A percentile compares a stretch with the other conserved stretches of the same genome.
phyloP scores from a whole-genome alignment of 2,888 invertebrate genomes.

The Sarcophaga variegata region DNA sequence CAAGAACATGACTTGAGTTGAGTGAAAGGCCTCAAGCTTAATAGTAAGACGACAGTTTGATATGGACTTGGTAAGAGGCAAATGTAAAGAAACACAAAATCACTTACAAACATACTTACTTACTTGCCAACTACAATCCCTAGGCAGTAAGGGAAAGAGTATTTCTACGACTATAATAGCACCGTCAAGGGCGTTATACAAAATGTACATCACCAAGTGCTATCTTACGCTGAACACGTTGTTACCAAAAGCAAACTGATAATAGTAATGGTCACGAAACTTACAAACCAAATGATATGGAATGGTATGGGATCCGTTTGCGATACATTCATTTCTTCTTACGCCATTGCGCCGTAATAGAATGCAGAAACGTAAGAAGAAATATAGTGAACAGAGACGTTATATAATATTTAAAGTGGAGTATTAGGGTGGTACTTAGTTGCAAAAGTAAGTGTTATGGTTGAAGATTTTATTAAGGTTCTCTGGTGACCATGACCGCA shows the following conservation, averaged over 20 bases:
- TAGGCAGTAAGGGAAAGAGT: slow-evolving; percentile 16
- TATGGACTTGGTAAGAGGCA: slow-evolving; percentile 54
- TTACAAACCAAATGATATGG: slow-evolving; percentile 19
- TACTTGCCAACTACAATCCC: not conserved
- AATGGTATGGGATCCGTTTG: not conserved
- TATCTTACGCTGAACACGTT: slow-evolving; percentile 56
- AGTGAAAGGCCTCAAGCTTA: slow-evolving; percentile 66
- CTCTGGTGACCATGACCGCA: too few relatives aligned
- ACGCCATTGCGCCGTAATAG: not conserved
- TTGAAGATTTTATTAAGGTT: not conserved
- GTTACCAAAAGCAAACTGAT: slow-evolving; percentile 53
- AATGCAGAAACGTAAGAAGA: not conserved
- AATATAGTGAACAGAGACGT: not conserved
- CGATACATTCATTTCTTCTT: not conserved
- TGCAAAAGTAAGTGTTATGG: not conserved
- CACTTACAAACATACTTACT: not conserved
- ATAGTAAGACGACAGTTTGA: slow-evolving; percentile 64
- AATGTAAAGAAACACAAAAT: not conserved
- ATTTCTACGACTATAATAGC: slow-evolving; percentile 11
- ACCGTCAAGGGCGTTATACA: slow-evolving; percentile 32
- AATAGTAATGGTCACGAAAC: slow-evolving; percentile 60
- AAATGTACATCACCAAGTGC: not conserved
- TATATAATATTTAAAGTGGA: not conserved
- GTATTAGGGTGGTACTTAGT: not conserved
- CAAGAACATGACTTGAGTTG: slow-evolving; percentile 58